phyloP scores from a whole-genome alignment of 2,797 vertebrate genomes.

The Sebastiscus tertius region DNA sequence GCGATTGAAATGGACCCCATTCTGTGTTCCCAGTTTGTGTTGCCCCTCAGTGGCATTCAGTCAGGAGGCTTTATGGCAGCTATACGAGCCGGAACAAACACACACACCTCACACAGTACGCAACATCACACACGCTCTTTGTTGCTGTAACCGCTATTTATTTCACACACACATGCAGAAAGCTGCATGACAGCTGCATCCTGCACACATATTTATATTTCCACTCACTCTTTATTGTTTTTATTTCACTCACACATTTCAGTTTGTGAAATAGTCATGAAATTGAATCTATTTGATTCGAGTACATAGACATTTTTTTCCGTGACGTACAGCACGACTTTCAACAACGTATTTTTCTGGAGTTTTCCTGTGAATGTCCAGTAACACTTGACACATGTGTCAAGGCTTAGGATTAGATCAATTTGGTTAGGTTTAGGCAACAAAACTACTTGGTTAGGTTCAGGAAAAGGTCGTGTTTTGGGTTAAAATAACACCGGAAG shows the following conservation, averaged over 20 bases:
- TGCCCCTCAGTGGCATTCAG: slow-evolving; percentile 53
- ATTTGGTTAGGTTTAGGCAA: no score
- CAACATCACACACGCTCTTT: slow-evolving; percentile 35
- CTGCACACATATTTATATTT: neutral
- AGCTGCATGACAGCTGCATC: slow-evolving; percentile 54
- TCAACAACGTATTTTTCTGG: no score
- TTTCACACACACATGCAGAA: slow-evolving; percentile 41
- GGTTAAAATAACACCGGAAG: no score
- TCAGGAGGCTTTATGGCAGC: slow-evolving; percentile 54
- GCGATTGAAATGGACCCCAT: slow-evolving; percentile 26
- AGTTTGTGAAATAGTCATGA: no score
- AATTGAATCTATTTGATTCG: no score
- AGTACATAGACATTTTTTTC: no score
- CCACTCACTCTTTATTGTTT: slow-evolving; percentile 17
- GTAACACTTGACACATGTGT: no score
- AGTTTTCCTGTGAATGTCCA: no score
- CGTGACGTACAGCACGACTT: no score
- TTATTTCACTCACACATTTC: neutral
- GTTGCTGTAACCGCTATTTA: slow-evolving; percentile 55
- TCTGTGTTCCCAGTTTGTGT: slow-evolving; percentile 27
- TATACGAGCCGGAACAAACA: slow-evolving; percentile 25
- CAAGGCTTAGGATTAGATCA: no score
- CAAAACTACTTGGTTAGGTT: no score
- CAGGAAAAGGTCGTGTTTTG: no score
- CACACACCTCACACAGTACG: neutral